Conservation (phyloP, 1,140 invertebrate genomes). For the Conopomorpha cramerella region DNA sequence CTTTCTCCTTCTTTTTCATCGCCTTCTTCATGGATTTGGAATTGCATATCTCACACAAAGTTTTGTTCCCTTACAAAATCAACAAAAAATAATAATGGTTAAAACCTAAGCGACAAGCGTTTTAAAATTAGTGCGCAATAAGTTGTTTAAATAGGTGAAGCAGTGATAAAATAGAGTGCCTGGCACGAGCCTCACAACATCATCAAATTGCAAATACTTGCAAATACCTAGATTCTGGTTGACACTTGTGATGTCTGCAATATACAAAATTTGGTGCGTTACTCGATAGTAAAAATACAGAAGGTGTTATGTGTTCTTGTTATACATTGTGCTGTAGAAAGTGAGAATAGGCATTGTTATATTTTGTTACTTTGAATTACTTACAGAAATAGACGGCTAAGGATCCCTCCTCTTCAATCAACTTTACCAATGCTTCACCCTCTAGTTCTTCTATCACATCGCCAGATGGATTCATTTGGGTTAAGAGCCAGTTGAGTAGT, state of each 20-base stretch:
- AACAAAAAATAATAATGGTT: background rate
- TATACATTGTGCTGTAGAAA: constrained; percentile 9
- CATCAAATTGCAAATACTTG: no score
- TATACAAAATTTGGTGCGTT: no score
- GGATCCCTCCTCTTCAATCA: constrained; percentile 83
- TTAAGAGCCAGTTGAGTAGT: constrained; percentile 86
- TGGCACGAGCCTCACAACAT: no score
- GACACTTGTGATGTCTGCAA: no score
- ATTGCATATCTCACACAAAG: constrained; percentile 80
- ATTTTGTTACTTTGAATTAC: constrained; percentile 23
- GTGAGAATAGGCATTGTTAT: constrained; percentile 7
- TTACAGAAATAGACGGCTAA: constrained; percentile 94
- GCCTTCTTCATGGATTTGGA: constrained; percentile 71
- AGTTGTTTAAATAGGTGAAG: no score
- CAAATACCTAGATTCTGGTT: no score
- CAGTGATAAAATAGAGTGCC: no score
- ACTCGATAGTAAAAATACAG: no score
- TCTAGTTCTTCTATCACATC: constrained; percentile 90
- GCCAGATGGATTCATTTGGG: constrained; percentile 87
- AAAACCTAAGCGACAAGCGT: background rate
- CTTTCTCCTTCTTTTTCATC: constrained; percentile 66
- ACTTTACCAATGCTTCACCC: constrained; percentile 76
- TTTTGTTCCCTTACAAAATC: constrained; percentile 79
- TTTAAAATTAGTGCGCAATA: no score
- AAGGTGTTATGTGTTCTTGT: no score